Evolutionary conservation across 1,140 invertebrate genomes (phyloP).

Genomic region (Lepidurus couesii): DNA sequence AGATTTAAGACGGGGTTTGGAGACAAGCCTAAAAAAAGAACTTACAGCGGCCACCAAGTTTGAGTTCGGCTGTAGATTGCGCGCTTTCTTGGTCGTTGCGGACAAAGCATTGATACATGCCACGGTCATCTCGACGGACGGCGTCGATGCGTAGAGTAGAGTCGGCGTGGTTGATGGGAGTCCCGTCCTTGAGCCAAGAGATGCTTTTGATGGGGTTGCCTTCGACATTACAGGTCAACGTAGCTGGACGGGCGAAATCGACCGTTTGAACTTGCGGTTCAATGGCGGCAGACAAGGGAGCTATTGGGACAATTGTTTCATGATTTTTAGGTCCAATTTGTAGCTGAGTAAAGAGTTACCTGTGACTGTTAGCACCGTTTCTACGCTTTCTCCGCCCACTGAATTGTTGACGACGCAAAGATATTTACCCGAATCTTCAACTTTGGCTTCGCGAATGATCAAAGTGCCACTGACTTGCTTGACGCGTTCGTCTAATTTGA

Average conservation of each 20-base stretch:
- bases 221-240: slow-evolving; percentile 81
- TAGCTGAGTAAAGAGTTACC: slow-evolving; percentile 44
- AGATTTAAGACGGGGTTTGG: background rate
- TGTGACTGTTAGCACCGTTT: slow-evolving; percentile 85
- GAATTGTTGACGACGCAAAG: slow-evolving; percentile 90
- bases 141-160: slow-evolving; percentile 74
- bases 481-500: slow-evolving; percentile 75
- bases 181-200: slow-evolving; percentile 88
- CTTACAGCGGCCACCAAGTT: slow-evolving; percentile 83
- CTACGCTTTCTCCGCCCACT: slow-evolving; percentile 84
- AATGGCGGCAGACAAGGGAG: slow-evolving; percentile 75
- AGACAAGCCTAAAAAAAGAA: slow-evolving; percentile 35
- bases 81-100: slow-evolving; percentile 89
- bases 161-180: slow-evolving; percentile 69
- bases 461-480: slow-evolving; percentile 90
- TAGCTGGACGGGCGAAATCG: slow-evolving; percentile 83
- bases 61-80: slow-evolving; percentile 83
- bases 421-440: slow-evolving; percentile 82
- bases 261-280: slow-evolving; percentile 85
- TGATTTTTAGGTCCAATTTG: background rate
- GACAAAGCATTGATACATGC: slow-evolving; percentile 96
- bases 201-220: slow-evolving; percentile 84
- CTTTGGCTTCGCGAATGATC: slow-evolving; percentile 81
- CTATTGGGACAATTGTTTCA: slow-evolving; percentile 44
- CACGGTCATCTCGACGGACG: slow-evolving; percentile 89